A percentile compares a stretch with the other conserved stretches of the same genome.
Evolutionary conservation across 2,113 vertebrate genomes (phyloP).

Genomic region (Callipepla squamata): DNA sequence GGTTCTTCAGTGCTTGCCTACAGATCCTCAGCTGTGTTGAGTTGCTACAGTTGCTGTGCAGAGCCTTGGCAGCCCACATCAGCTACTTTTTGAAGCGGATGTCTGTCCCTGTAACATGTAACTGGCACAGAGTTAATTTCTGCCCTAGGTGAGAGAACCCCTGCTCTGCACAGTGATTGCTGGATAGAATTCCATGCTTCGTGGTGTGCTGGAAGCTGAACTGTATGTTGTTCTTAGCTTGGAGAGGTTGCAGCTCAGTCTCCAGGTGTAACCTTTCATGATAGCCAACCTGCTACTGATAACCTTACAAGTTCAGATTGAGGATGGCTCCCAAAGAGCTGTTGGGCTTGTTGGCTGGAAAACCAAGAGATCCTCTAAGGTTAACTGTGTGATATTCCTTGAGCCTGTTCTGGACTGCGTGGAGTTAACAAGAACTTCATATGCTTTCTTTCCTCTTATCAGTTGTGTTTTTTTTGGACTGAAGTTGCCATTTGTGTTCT

Average conservation of each 20-base stretch:
- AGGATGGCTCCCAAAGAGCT: neutral
- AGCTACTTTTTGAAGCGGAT: neutral
- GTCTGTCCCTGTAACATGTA: neutral
- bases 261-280: neutral
- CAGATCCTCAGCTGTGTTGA: neutral
- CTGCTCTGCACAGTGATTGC: neutral
- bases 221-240: neutral
- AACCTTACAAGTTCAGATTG: neutral
- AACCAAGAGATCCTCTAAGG: neutral
- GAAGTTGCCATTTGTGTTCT: neutral
- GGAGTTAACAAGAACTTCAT: neutral
- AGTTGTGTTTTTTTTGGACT: neutral
- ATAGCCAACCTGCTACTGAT: neutral
- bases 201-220: neutral
- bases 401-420: neutral
- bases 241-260: neutral
- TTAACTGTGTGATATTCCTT: accelerated
- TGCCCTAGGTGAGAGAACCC: neutral
- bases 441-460: accelerated
- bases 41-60: neutral
- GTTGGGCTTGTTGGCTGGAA: neutral
- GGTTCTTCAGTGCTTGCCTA: accelerated
- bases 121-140: neutral
- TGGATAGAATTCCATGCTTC: neutral
- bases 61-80: neutral